Evolutionary conservation across 2,113 vertebrate genomes (phyloP), one percentile per base, ranked within the genome.

Genomic region (Amblyopsis rosae): DNA sequence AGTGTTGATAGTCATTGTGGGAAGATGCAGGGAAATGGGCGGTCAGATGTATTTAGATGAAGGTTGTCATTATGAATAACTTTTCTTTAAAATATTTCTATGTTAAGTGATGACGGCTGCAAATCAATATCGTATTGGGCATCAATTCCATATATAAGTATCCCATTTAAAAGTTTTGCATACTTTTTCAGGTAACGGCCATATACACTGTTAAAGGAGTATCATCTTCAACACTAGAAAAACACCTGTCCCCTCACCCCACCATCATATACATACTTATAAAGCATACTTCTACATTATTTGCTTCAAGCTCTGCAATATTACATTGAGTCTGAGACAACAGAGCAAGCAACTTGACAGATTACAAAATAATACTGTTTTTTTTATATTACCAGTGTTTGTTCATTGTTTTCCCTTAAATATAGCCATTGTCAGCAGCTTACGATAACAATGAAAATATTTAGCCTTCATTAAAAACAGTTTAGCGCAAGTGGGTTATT

Each of bases 321-420:
- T 89, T 85, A 91, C 88, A 86, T 77, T 92, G 77, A 83, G 83
- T 86, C 82, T 53, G 83, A 87, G 81, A 92, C 79, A 83, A 91
- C 91, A 93, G 91, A 91, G 93, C 91, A 92, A 94, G 91, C 92
- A 92, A 92, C 89, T 76, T 80, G 83, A 91, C 90, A 58, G 79
- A 90, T 93, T 91, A 89, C 86, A 92, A 94, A 94, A 94, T 93
- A 93, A 94, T 90, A 94, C 92, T 92, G 88, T 86, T 91, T 76
- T 82, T 88, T 82, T 89, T 93, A 94, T 93, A 92, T 89, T 82
- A 92, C 86, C 85, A 80, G 77, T 87, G 88, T 68, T 84, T 90
- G 75, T 85, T 86, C 79, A 67, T 79, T 59, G 3, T 69, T 80
- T 81, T 82, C 65, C 85, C 69, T 88, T 89, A 90, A 91, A 93